phyloP scores from a whole-genome alignment of 2,797 vertebrate genomes.

The Chelmon rostratus region DNA sequence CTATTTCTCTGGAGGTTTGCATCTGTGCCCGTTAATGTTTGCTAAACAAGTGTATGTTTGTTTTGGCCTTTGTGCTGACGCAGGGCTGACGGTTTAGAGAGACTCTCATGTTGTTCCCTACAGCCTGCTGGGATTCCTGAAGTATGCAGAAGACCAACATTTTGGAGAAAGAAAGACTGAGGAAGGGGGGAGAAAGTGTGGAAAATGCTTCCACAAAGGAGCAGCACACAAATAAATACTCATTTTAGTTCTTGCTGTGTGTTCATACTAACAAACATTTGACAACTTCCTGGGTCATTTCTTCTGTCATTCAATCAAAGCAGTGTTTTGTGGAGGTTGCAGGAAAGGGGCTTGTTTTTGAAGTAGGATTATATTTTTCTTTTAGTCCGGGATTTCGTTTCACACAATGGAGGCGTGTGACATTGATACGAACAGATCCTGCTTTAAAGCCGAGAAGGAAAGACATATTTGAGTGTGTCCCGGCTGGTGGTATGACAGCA shows the following conservation, averaged over 20 bases:
- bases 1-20: constrained; percentile 66
- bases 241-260: constrained; percentile 35
- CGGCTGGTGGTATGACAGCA: constrained; percentile 12
- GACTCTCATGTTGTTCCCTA: constrained; percentile 51
- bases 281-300: constrained; percentile 28
- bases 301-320: constrained; percentile 42
- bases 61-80: constrained; percentile 75
- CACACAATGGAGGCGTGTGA: constrained; percentile 9
- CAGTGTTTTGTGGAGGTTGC: constrained; percentile 43
- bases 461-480: constrained; percentile 34
- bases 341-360: constrained; percentile 19
- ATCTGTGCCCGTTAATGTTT: constrained; percentile 59
- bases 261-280: constrained; percentile 25
- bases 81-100: constrained; percentile 51
- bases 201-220: constrained; percentile 37
- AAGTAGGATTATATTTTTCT: constrained; percentile 36
- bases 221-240: constrained; percentile 42
- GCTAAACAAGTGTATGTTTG: constrained; percentile 80
- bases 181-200: constrained; percentile 4
- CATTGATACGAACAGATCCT: constrained; percentile 32
- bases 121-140: constrained; percentile 64
- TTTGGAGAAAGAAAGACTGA: constrained; percentile 34
- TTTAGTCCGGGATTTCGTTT: constrained; percentile 40
- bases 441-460: constrained; percentile 42
- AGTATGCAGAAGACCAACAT: constrained; percentile 55